Percentiles rank a stretch among this genome's conserved stretches.
These are phyloP conservation scores for Phaethon lepturus DNA, from an alignment of 2,113 vertebrate genomes.

Conservation along the genomic window DNA sequence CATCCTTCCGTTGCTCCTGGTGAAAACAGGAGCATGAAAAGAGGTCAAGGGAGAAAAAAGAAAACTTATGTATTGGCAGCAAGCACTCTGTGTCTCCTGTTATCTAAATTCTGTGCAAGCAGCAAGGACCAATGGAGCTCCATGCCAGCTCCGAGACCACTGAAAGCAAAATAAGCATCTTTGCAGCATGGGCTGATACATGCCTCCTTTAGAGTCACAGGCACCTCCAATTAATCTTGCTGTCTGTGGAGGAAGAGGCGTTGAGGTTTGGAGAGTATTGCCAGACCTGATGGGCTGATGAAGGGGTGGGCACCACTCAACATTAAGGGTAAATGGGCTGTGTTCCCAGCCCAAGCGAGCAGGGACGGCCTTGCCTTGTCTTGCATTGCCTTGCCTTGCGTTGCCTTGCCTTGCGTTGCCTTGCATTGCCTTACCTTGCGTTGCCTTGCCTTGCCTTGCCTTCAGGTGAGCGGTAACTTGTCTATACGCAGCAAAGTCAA, in stretches of 20 bases:
- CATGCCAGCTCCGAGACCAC: not conserved
- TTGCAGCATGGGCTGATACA: conserved; percentile 10
- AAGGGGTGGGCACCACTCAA: not conserved
- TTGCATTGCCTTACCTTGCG: not conserved
- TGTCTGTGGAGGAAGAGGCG: conserved; percentile 21
- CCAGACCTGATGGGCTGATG: not conserved
- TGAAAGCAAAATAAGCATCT: conserved; percentile 61
- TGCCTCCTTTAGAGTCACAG: not conserved
- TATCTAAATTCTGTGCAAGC: conserved; percentile 4
- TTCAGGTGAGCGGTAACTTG: not conserved
- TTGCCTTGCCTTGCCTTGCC: not conserved
- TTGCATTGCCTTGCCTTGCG: not conserved
- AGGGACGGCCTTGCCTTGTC: accelerated
- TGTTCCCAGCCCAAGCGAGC: not conserved
- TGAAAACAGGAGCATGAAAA: conserved; percentile 23
- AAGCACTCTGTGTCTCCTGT: not conserved
- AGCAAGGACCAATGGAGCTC: not conserved
- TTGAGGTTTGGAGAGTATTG: not conserved
- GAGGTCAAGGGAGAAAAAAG: conserved; percentile 45
- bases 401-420: not conserved
- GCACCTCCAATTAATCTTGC: conserved; percentile 50
- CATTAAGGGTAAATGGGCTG: not conserved
- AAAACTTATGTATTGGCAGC: not conserved
- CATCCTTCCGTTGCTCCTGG: conserved; percentile 16
- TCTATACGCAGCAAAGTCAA: not conserved